phyloP scores from a whole-genome alignment of 1,140 invertebrate species.

The Goniozus legneri region DNA sequence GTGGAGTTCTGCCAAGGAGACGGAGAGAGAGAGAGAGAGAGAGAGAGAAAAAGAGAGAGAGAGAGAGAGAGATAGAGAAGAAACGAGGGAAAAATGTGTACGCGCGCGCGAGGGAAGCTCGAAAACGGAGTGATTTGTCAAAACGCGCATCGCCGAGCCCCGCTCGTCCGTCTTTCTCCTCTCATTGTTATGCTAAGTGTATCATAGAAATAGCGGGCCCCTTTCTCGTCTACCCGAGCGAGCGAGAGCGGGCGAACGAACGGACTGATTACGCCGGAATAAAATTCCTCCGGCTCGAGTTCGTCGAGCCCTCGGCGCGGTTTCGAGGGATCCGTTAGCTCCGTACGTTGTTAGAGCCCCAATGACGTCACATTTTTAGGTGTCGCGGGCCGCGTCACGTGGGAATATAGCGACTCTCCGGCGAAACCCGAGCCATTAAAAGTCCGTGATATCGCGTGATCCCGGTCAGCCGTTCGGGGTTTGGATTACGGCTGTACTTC shows the following conservation, averaged over 20 bases:
- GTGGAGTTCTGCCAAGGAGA: constrained; percentile 32
- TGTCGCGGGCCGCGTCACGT: constrained; percentile 12
- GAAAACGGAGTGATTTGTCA: constrained; percentile 48
- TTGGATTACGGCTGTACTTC: constrained; percentile 32
- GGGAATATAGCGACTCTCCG: constrained; percentile 28
- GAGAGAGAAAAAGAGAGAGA: constrained; percentile 15
- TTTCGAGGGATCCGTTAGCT: not conserved
- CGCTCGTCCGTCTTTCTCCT: constrained; percentile 13
- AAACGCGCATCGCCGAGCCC: constrained; percentile 34
- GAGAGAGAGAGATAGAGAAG: constrained; percentile 20
- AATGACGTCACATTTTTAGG: constrained; percentile 31
- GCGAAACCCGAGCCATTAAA: constrained; percentile 40
- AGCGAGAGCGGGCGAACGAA: not conserved
- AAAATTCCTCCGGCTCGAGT: not conserved
- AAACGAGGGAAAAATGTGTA: too few species aligned
- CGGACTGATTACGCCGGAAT: not conserved
- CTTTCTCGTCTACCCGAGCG: not conserved
- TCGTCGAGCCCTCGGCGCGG: not conserved
- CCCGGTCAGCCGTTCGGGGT: constrained; percentile 33
- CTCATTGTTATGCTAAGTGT: constrained; percentile 43
- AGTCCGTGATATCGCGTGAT: constrained; percentile 15
- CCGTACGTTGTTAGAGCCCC: constrained; percentile 19
- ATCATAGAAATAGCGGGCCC: constrained; percentile 9
- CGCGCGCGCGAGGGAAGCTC: too few species aligned
- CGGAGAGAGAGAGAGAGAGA: constrained; percentile 19